phyloP scores from a whole-genome alignment of 2,888 invertebrate genomes.

The Parelbella ahira region DNA sequence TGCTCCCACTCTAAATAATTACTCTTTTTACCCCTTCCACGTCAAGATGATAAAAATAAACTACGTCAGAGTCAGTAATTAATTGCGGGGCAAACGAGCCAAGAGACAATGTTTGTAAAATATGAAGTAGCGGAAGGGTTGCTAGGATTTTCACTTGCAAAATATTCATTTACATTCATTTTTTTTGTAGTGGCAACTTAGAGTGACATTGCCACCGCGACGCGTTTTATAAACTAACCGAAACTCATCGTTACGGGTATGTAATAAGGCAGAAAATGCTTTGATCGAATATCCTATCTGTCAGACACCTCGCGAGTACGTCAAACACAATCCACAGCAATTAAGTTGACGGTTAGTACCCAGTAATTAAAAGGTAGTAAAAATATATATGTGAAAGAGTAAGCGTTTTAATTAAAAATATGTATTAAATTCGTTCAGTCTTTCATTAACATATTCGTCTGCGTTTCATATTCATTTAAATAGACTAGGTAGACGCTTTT shows the following conservation, averaged over 20 bases:
- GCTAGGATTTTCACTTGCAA: constrained; percentile 13
- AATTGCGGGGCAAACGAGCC: constrained; percentile 17
- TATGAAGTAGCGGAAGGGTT: constrained; percentile 13
- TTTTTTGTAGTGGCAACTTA: constrained; percentile 18
- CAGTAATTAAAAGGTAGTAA: constrained; percentile 17
- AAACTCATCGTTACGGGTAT: not conserved
- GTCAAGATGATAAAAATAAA: constrained; percentile 22
- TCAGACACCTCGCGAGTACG: constrained; percentile 19
- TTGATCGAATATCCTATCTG: not conserved
- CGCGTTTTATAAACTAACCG: not conserved
- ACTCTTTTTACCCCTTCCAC: constrained; percentile 12
- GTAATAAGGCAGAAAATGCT: constrained; percentile 8
- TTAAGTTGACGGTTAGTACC: constrained; percentile 12
- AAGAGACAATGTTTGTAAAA: constrained; percentile 18
- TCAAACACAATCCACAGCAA: constrained; percentile 19
- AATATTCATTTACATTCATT: constrained; percentile 17
- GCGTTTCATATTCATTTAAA: too few relatives aligned
- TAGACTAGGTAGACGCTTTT: too few relatives aligned
- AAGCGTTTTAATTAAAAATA: constrained; percentile 8
- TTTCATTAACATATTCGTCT: too few relatives aligned
- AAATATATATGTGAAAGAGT: constrained; percentile 3
- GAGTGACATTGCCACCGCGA: constrained; percentile 3
- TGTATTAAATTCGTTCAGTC: not conserved
- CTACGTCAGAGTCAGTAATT: constrained; percentile 17
- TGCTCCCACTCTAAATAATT: constrained; percentile 12